Conservation (phyloP, 1,140 invertebrate genomes). For the Dendrolimus punctatus region DNA sequence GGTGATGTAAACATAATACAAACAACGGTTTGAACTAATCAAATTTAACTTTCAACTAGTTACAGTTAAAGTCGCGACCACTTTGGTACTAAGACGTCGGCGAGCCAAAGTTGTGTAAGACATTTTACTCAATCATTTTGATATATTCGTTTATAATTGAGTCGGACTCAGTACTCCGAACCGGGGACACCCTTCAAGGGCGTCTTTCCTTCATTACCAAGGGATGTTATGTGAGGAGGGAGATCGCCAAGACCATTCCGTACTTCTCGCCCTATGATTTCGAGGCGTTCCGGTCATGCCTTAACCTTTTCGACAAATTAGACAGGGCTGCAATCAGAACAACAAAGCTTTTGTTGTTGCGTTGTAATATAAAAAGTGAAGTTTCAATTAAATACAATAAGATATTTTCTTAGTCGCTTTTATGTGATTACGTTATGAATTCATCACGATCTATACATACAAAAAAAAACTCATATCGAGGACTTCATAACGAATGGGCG, state of each 20-base stretch:
- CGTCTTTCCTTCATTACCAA: conserved; percentile 28
- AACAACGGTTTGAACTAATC: not conserved
- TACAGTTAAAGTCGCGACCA: conserved; percentile 4
- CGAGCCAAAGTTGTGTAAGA: not conserved
- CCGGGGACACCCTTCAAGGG: conserved; percentile 34
- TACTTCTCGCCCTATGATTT: conserved; percentile 31
- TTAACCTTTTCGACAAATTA: conserved; percentile 13
- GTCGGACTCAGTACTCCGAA: conserved; percentile 20
- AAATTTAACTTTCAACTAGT: not conserved
- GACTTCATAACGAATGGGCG: too few relatives aligned
- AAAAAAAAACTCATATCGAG: too few relatives aligned
- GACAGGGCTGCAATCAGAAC: conserved; percentile 18
- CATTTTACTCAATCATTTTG: conserved; percentile 24
- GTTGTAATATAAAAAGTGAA: too few relatives aligned
- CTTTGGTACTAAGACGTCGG: not conserved
- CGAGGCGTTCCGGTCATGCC: conserved; percentile 19
- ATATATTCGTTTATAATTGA: conserved; percentile 58
- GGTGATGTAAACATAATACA: too few relatives aligned
- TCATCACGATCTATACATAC: too few relatives aligned
- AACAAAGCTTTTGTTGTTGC: too few relatives aligned
- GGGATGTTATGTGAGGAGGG: conserved; percentile 33
- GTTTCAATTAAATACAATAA: too few relatives aligned
- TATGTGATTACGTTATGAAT: too few relatives aligned
- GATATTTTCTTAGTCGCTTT: too few relatives aligned
- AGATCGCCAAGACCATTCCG: conserved; percentile 22